Conservation (phyloP, 2,113 vertebrate genomes). For the Lepidothrix coronata region DNA sequence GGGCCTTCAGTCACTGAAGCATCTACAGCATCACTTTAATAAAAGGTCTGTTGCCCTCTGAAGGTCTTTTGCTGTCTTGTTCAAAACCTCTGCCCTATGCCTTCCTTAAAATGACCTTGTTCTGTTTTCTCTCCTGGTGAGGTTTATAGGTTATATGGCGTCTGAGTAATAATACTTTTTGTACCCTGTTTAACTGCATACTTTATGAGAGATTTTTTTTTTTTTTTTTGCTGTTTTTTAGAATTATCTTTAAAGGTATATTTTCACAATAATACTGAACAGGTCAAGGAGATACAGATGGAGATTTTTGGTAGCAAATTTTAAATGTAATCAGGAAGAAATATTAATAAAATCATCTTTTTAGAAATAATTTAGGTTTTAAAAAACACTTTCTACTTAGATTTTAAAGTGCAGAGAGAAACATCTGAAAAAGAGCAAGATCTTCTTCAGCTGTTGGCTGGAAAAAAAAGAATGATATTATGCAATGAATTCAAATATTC, state of each 20-base stretch:
- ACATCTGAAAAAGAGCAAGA: neutral
- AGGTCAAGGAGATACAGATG: neutral
- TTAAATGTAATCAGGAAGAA: neutral
- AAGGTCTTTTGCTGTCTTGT: neutral
- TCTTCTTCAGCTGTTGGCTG: neutral
- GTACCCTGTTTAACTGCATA: neutral
- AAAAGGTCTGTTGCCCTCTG: neutral
- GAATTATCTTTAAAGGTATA: neutral
- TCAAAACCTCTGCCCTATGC: neutral
- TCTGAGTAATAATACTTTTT: neutral
- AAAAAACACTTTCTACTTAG: neutral
- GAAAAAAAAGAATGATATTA: neutral
- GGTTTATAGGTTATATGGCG: neutral
- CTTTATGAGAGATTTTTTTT: neutral
- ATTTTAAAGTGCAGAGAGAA: neutral
- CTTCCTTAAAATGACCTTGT: neutral
- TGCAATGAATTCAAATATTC: conserved; percentile 25
- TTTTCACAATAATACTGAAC: neutral
- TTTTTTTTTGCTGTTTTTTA: neutral
- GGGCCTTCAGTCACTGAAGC: too few relatives aligned
- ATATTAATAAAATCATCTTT: neutral
- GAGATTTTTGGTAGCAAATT: neutral
- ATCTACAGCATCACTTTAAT: neutral
- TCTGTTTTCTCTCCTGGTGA: neutral
- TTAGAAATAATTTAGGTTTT: neutral